A percentile compares a stretch with the other conserved stretches of the same genome.
Evolutionary conservation across 2,113 vertebrate genomes (phyloP).

Genomic region (Caranx melampygus): DNA sequence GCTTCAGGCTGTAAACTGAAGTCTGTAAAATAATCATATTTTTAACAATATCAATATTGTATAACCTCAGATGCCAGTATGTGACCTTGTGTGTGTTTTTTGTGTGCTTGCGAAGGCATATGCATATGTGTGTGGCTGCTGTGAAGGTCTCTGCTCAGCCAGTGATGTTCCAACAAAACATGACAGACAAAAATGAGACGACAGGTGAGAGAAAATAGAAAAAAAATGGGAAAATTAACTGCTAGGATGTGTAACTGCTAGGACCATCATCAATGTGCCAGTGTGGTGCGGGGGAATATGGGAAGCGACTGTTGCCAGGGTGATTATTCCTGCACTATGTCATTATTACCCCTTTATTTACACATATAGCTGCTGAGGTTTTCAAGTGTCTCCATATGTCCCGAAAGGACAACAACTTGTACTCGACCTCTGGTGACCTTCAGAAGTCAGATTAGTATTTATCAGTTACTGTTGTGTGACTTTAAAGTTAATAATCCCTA

Average conservation of each 20-base stretch:
- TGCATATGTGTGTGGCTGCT: constrained; percentile 5
- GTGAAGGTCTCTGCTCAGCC: constrained; percentile 7
- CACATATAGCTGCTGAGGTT: background rate
- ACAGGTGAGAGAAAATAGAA: background rate
- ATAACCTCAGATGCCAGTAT: constrained; percentile 36
- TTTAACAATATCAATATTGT: constrained; percentile 71
- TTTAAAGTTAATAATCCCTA: no score
- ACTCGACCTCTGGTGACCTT: no score
- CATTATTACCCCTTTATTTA: background rate
- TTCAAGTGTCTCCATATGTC: no score
- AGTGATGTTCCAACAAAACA: background rate
- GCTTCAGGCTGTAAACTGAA: constrained; percentile 24
- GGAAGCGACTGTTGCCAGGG: background rate
- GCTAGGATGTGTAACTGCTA: no score
- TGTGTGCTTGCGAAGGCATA: background rate
- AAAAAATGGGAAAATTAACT: background rate
- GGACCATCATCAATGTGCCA: background rate
- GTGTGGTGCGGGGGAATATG: background rate
- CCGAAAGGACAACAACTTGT: no score
- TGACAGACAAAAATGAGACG: background rate
- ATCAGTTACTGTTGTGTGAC: no score
- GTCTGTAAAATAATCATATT: constrained; percentile 68
- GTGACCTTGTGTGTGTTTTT: background rate
- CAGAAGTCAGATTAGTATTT: no score
- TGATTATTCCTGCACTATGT: background rate